Conservation (phyloP, 2,797 vertebrate genomes). For the Falco biarmicus region DNA sequence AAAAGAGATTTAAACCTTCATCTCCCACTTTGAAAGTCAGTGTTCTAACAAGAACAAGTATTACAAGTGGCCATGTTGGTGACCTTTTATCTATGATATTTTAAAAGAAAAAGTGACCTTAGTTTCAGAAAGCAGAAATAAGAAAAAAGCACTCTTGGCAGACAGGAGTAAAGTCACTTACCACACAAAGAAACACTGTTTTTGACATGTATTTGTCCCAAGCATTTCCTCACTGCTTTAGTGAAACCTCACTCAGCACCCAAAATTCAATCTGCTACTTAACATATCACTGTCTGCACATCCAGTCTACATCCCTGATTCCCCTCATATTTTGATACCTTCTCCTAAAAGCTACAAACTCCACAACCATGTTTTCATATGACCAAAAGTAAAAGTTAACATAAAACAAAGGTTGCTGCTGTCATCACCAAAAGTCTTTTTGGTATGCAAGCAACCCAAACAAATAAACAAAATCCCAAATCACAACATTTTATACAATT, state of each 20-base stretch:
- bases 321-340: background rate
- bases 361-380: background rate
- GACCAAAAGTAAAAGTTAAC: background rate
- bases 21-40: background rate
- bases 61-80: background rate
- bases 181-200: background rate
- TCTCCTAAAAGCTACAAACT: background rate
- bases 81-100: background rate
- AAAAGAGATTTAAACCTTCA: background rate
- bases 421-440: background rate
- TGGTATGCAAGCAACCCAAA: background rate
- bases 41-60: background rate
- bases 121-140: background rate
- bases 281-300: background rate
- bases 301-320: background rate
- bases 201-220: background rate
- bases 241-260: background rate
- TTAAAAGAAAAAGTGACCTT: background rate
- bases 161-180: background rate
- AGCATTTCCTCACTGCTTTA: background rate
- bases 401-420: background rate
- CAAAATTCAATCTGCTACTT: background rate
- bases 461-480: background rate
- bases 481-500: background rate
- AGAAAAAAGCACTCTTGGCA: background rate